Evolutionary conservation across 1,140 invertebrate genomes (phyloP).

Genomic region (Bombus cullumanus): DNA sequence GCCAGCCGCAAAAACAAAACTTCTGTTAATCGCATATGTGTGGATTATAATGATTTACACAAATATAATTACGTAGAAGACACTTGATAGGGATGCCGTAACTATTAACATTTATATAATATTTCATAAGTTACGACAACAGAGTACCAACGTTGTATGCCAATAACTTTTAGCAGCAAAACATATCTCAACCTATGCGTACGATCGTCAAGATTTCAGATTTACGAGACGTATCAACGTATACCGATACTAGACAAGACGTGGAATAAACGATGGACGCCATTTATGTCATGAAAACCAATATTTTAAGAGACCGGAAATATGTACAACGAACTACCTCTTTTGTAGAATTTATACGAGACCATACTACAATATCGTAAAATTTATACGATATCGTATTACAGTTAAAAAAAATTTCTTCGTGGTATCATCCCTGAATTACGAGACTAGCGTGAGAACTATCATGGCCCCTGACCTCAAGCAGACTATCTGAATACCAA

Average conservation of each 20-base stretch:
- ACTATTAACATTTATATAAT: neutral
- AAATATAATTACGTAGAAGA: neutral
- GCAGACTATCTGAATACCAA: too few species aligned
- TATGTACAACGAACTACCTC: neutral
- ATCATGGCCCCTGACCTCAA: too few species aligned
- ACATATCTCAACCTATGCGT: too few species aligned
- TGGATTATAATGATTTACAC: neutral
- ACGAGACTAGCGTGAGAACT: too few species aligned
- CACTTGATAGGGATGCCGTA: neutral
- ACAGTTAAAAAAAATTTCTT: too few species aligned
- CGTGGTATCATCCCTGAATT: too few species aligned
- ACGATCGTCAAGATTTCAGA: neutral
- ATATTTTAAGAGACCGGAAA: neutral
- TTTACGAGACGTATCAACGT: neutral
- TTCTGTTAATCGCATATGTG: too few species aligned
- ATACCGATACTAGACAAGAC: too few species aligned
- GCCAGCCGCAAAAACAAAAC: too few species aligned
- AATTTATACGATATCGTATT: too few species aligned
- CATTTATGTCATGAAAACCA: neutral
- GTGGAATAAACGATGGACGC: neutral
- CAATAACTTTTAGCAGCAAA: neutral
- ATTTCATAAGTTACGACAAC: neutral
- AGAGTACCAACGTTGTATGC: neutral
- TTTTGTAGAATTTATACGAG: neutral
- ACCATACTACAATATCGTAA: too few species aligned